Conservation (phyloP, 2,113 vertebrate species). For the Siniperca knerii region DNA sequence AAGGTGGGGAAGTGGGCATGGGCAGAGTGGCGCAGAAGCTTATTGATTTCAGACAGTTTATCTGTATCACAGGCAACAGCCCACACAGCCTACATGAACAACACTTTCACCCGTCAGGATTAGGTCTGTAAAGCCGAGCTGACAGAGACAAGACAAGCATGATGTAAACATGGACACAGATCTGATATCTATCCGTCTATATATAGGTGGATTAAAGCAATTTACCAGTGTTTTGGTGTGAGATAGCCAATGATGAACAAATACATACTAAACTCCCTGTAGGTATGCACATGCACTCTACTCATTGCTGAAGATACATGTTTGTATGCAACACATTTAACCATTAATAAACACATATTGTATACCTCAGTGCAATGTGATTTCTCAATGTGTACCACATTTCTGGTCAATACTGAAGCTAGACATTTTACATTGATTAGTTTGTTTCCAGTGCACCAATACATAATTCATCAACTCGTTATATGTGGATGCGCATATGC, state of each 20-base stretch:
- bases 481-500: not conserved
- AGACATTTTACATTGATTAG: constrained; percentile 68
- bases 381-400: not conserved
- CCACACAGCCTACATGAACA: constrained; percentile 39
- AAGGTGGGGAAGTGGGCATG: constrained; percentile 21
- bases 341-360: not conserved
- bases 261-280: not conserved
- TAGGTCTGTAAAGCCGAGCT: constrained; percentile 45
- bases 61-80: constrained; percentile 53
- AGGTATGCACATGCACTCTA: not conserved
- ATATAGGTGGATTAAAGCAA: constrained; percentile 5
- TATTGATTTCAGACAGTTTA: constrained; percentile 75
- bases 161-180: constrained; percentile 52
- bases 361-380: not conserved
- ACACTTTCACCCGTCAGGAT: constrained; percentile 61
- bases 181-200: constrained; percentile 20
- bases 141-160: constrained; percentile 39
- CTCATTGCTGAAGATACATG: not conserved
- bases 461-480: constrained; percentile 56
- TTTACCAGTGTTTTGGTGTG: not conserved
- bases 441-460: constrained; percentile 56
- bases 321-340: not conserved
- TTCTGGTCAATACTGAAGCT: constrained; percentile 51
- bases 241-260: not conserved
- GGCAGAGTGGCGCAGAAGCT: constrained; percentile 9